These are phyloP conservation scores for Drosophila pseudoobscura DNA, from an alignment of 1,140 invertebrate genomes.

Conservation along the genomic window DNA sequence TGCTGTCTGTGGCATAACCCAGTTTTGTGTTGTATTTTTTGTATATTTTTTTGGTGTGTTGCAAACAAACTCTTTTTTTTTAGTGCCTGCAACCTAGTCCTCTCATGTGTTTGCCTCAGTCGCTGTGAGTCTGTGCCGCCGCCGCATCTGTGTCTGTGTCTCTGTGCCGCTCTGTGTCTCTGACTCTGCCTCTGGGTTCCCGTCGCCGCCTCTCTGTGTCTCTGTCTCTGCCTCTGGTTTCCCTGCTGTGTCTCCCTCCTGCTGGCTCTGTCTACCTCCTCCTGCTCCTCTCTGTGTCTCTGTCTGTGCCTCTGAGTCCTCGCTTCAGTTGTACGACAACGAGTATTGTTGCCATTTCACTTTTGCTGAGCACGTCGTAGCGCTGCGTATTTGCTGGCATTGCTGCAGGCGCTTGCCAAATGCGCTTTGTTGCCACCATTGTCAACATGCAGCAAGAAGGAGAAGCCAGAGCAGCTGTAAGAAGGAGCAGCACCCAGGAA, in stretches of 20 bases:
- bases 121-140: background rate
- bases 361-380: constrained; percentile 72
- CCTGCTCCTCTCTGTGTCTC: constrained; percentile 4
- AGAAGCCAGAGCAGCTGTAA: background rate
- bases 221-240: too few species aligned
- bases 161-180: background rate
- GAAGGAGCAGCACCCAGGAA: constrained; percentile 15
- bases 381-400: constrained; percentile 49
- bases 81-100: background rate
- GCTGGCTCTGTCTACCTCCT: constrained; percentile 11
- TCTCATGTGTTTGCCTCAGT: constrained; percentile 14
- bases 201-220: background rate
- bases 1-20: constrained; percentile 66
- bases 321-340: constrained; percentile 38
- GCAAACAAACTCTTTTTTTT: constrained; percentile 3
- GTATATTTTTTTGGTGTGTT: constrained; percentile 43
- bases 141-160: background rate
- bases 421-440: constrained; percentile 77
- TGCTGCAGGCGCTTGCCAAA: constrained; percentile 77
- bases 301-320: constrained; percentile 28
- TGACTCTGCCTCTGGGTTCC: background rate
- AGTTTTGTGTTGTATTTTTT: constrained; percentile 39
- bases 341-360: constrained; percentile 72
- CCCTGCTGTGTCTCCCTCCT: background rate
- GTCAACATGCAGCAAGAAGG: constrained; percentile 60